Evolutionary conservation across 1,140 invertebrate species (phyloP), one percentile per base, ranked within the genome.

Genomic region (Tetragnatha versicolor): DNA sequence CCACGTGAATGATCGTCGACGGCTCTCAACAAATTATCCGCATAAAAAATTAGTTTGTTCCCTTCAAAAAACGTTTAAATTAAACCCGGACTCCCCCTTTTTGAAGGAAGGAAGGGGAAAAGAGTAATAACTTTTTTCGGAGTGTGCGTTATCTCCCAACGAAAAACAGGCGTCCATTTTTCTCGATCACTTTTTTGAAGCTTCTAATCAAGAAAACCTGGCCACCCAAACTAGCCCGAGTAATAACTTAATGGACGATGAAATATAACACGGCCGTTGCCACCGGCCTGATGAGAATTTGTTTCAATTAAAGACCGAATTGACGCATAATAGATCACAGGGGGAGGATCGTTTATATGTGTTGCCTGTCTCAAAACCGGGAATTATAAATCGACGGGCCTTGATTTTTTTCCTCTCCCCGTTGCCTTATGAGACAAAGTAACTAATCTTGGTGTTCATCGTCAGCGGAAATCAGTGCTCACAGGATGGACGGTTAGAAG

Each of bases 121-220:
- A 77, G 73, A 77, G 60, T 77, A 77, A 77, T 77, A 77, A 77
- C 60, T 77, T 77, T 77, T 77, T 77, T n/a, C n/a, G n/a, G n/a
- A n/a, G n/a, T n/a, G n/a, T n/a, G n/a, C n/a, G n/a, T n/a, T 77
- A 63, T 77, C 58, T 37, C 27, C 29, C 33, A 77, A 77, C 73
- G 73, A 77, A 77, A 77, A 77, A 77, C 73, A 77, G 73, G 73
- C 60, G 45, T 65, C 61, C 73, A 77, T 77, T 77, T 39, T 42
- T 77, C 73, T 77, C 73, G 60, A 77, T 77, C 73, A 77, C 45
- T 51, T 63, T 51, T 63, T 77, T 66, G 61, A 77, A 55, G 45
- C 73, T 77, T 77, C 73, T 77, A 77, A 77, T 77, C 73, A 77
- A 47, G 73, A 55, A 65, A 77, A 65, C 60, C 58, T 37, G 33